Base-by-base conservation (phyloP, 2,888 invertebrate genomes). In the Pammene aurita region DNA sequence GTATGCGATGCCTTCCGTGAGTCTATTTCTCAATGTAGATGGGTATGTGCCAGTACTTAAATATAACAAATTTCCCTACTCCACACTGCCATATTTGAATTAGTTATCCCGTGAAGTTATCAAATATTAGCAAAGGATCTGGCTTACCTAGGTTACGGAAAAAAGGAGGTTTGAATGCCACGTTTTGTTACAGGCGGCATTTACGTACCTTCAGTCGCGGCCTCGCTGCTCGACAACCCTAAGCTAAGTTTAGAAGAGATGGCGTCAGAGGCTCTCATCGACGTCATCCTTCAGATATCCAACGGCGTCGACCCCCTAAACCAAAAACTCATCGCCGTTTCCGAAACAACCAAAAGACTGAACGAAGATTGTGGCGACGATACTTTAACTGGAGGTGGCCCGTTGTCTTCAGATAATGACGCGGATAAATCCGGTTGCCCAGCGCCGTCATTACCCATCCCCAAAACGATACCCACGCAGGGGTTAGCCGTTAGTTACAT, bases 191-290 rank as follows among this genome's bases (percentile, higher is more conserved):
- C 83, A 93, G 93, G 91, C 77, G 90, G 88, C 71, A 93, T 93
- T 74, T 94, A 94, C 74, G 94, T 94, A 74, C 93, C 93, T 73
- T 92, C 93, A 72, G 93, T 94, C 61, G 94, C 94, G 55, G 89
- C 87, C 55, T 89, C 93, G 65, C 87, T 94, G 74, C 87, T 93
- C 72, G 94, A 94, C 81, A 93, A 91, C 77, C 93, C 91, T 78
- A 88, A 84, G 79, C 78, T 89, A 74, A 86, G 80, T 85, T 89
- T 81, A 83, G 89, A 88, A 72, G 94, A 95, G 78, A 82, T 96
- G 64, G 93, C 94, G 66, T 94, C 94, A 42, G 94, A 94, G 82
- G 94, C 95, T 61, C 82, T 96, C 56, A 94, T 95, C 93, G 96
- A 96, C 82, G 91, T 95, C 57, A 84, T 95, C 72, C 89, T 88